These are phyloP conservation scores for Neogobius melanostomus DNA, from an alignment of 2,113 vertebrate genomes.

Conservation along the genomic window DNA sequence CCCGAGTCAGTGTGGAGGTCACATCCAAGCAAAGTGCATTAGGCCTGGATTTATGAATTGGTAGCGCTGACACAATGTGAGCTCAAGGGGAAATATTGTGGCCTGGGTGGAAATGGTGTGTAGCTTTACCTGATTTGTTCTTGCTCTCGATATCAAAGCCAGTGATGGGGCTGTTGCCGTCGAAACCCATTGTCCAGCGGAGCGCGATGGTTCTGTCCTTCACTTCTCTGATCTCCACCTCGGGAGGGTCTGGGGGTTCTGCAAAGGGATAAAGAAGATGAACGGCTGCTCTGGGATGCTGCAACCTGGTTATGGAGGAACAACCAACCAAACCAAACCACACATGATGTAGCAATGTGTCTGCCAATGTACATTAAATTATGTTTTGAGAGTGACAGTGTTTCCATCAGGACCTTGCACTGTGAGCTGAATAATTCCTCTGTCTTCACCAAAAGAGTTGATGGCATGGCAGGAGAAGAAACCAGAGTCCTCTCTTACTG, in stretches of 20 bases:
- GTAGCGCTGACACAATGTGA: slow-evolving; percentile 18
- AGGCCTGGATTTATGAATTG: slow-evolving; percentile 25
- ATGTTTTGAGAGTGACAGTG: background rate
- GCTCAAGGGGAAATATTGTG: slow-evolving; percentile 17
- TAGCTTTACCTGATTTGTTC: slow-evolving; percentile 90
- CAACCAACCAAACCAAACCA: background rate
- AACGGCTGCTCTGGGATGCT: background rate
- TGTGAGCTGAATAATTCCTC: slow-evolving; percentile 97
- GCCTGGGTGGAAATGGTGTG: background rate
- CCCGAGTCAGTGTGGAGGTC: slow-evolving; percentile 31
- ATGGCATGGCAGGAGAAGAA: slow-evolving; percentile 99
- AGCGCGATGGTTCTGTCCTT: slow-evolving; percentile 94
- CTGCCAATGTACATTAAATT: background rate
- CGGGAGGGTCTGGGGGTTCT: slow-evolving; percentile 97
- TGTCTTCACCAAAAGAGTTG: slow-evolving; percentile 97
- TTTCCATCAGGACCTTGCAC: slow-evolving; percentile 87
- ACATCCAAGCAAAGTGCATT: slow-evolving; percentile 46
- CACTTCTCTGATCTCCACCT: slow-evolving; percentile 96
- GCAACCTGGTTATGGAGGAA: background rate
- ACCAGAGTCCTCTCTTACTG: slow-evolving; percentile 95
- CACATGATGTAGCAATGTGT: background rate
- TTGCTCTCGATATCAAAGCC: slow-evolving; percentile 99
- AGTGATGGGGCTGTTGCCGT: slow-evolving; percentile 97
- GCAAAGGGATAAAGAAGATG: background rate
- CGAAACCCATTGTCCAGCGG: slow-evolving; percentile 98